Evolutionary conservation across 2,113 vertebrate species (phyloP).

Genomic region (Ictidomys tridecemlineatus): DNA sequence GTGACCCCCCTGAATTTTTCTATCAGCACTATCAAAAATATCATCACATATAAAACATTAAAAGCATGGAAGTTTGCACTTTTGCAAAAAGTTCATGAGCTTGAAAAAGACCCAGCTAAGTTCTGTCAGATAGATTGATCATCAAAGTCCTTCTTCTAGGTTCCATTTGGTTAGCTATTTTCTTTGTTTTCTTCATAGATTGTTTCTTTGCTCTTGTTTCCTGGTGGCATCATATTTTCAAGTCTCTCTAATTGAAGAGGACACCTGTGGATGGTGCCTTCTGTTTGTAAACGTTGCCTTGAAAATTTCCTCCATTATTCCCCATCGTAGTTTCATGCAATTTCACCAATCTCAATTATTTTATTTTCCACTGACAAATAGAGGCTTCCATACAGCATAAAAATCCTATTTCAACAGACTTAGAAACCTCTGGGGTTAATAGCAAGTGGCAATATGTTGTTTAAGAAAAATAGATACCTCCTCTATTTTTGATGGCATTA

Average conservation of each 20-base stretch:
- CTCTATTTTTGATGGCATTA: slow-evolving; percentile 3
- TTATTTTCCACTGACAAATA: slow-evolving; percentile 38
- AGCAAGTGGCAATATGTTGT: neutral
- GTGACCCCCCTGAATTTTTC: neutral
- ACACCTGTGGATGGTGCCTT: slow-evolving; percentile 16
- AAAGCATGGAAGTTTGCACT: neutral
- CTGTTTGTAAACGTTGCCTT: slow-evolving; percentile 5
- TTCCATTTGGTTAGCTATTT: slow-evolving; percentile 51
- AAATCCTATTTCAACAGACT: neutral
- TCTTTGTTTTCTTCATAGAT: neutral
- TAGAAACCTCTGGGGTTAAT: slow-evolving; percentile 3
- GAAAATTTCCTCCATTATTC: slow-evolving; percentile 57
- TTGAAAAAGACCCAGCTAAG: slow-evolving; percentile 35
- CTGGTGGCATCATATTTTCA: slow-evolving; percentile 55
- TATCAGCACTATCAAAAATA: neutral
- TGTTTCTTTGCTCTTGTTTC: slow-evolving; percentile 24
- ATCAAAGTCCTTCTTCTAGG: neutral
- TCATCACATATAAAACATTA: neutral
- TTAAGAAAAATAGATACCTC: neutral
- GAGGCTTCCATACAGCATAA: neutral
- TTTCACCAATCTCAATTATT: slow-evolving; percentile 31
- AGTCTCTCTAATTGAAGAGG: slow-evolving; percentile 10
- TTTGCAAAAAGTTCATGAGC: neutral
- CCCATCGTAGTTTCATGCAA: neutral
- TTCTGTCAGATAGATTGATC: neutral